Base-by-base conservation (phyloP, 2,888 invertebrate genomes). In the Thymelicus acteon region DNA sequence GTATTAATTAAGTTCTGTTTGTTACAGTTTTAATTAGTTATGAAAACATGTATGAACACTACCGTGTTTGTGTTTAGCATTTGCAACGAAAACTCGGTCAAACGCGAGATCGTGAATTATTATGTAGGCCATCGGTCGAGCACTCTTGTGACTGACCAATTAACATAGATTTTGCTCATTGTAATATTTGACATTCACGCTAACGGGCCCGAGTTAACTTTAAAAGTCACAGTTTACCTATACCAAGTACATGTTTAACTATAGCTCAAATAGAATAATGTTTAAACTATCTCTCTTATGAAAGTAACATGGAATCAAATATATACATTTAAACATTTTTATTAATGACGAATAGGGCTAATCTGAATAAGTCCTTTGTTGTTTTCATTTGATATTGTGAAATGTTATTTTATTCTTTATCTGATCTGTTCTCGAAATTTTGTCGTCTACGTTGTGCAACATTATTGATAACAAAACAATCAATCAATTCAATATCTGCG, bases 61-160 rank as follows among this genome's bases (percentile, higher is more conserved):
- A 52, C 49, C 49, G n/a, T 48, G 47, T 64, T 24, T 57, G 24
- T 65, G 57, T 65, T 57, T 57, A 31, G 24, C 37, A 58, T 58
- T 60, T 49, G 48, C 48, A 60, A 39, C 19, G 47, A n/a, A 52
- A 67, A 40, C 39, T 61, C 44, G 39, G 67, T 44, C 67, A 67
- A 61, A 74, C 47, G 72, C 72, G 71, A 75, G 73, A 74, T 74
- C 77, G 83, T 82, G 80, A 76, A 75, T 75, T 60, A 72, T 77
- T 52, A 88, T 85, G 79, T 87, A 72, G 87, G 88, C 85, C 86
- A 85, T 80, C 77, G 76, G 77, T 67, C 75, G 57, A 72, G 74
- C 74, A 82, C 78, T 78, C 71, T 76, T 82, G 82, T 86, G 86
- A 85, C 75, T 78, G 72, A 72, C 74, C 78, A 85, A 85, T 89